phyloP scores from a whole-genome alignment of 1,140 invertebrate genomes.

The Drosophila insularis region DNA sequence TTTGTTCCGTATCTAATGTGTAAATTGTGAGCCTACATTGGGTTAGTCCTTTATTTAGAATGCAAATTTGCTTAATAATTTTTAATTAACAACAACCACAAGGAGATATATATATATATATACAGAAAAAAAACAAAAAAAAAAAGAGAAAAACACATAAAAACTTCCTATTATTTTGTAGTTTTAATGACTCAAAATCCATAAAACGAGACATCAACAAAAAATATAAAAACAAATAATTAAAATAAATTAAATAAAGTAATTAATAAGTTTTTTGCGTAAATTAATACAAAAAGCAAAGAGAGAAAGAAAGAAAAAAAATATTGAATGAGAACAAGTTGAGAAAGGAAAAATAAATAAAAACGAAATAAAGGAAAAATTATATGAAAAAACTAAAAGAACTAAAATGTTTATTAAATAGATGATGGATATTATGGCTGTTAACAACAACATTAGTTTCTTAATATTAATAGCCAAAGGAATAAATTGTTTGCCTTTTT shows the following conservation, averaged over 20 bases:
- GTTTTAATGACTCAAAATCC: constrained; percentile 61
- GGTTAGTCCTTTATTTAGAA: constrained; percentile 39
- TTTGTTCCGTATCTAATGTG: constrained; percentile 40
- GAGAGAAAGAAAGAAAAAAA: constrained; percentile 21
- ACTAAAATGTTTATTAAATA: neutral
- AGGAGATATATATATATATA: constrained; percentile 22
- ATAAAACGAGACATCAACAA: constrained; percentile 14
- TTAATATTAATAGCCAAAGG: too few relatives aligned
- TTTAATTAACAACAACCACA: constrained; percentile 39
- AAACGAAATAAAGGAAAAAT: constrained; percentile 58
- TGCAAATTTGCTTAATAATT: constrained; percentile 48
- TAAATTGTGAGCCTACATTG: constrained; percentile 39
- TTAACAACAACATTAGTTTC: too few relatives aligned
- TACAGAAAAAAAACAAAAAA: constrained; percentile 31
- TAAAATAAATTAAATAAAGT: constrained; percentile 42
- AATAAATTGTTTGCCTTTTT: too few relatives aligned
- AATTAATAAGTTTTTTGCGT: constrained; percentile 48
- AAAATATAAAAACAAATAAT: constrained; percentile 41
- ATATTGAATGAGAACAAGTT: neutral
- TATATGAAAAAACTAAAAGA: constrained; percentile 31
- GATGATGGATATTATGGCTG: too few relatives aligned
- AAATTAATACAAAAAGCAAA: constrained; percentile 40
- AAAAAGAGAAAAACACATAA: constrained; percentile 35
- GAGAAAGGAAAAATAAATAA: constrained; percentile 47
- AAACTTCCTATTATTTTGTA: constrained; percentile 79